phyloP scores from a whole-genome alignment of 1,140 invertebrate species.

The Solen grandis region DNA sequence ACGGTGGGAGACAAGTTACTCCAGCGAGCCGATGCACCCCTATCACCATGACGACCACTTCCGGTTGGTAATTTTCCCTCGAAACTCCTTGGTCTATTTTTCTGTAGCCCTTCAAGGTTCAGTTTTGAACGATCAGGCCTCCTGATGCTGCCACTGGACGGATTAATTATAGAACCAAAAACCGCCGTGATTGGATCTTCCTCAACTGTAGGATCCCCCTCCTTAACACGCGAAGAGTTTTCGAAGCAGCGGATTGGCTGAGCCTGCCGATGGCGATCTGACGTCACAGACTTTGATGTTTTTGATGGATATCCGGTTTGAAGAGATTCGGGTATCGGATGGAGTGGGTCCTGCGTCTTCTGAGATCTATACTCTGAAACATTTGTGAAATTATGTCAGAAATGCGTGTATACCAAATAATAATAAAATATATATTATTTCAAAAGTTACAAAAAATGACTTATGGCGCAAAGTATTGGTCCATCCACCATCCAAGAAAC shows the following conservation, averaged over 20 bases:
- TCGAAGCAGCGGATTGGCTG: background rate
- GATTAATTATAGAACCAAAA: slow-evolving; percentile 42
- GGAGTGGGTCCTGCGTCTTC: too few relatives aligned
- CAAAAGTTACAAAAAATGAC: too few relatives aligned
- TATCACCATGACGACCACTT: background rate
- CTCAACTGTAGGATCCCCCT: background rate
- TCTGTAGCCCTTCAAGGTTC: slow-evolving; percentile 16
- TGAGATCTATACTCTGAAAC: too few relatives aligned
- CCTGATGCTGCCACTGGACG: background rate
- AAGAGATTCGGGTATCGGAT: background rate
- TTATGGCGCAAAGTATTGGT: too few relatives aligned
- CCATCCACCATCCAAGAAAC: too few relatives aligned
- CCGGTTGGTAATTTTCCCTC: background rate
- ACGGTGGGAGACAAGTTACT: slow-evolving; percentile 21
- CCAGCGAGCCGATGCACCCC: background rate
- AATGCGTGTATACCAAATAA: background rate
- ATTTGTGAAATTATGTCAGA: background rate
- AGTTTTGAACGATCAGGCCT: slow-evolving; percentile 36
- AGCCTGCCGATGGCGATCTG: background rate
- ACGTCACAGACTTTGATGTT: background rate
- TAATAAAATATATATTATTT: too few relatives aligned
- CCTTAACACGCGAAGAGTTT: background rate
- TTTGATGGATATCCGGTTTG: background rate
- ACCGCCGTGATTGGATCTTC: slow-evolving; percentile 34
- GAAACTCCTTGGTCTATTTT: slow-evolving; percentile 16